These are phyloP conservation scores for Eulacestoma nigropectus DNA, from an alignment of 2,113 vertebrate genomes.

Conservation along the genomic window DNA sequence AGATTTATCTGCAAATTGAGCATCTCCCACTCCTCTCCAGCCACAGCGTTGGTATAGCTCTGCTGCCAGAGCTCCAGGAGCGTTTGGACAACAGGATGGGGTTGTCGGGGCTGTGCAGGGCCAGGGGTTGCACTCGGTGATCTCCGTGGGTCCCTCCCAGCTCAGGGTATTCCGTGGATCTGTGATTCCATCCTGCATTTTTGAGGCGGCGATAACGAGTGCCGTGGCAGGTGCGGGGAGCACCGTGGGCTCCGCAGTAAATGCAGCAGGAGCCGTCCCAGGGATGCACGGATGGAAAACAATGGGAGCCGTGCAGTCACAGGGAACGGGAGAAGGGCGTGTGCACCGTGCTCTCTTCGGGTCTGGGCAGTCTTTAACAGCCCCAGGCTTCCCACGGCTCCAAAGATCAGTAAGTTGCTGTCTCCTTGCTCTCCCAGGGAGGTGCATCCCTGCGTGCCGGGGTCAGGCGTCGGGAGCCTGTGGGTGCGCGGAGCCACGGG, in stretches of 20 bases:
- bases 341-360: rapidly evolving
- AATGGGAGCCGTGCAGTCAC: rapidly evolving
- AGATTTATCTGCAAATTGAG: neutral
- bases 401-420: neutral
- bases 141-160: neutral
- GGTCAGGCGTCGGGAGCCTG: neutral
- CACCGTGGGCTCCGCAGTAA: rapidly evolving
- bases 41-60: rapidly evolving
- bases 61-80: neutral
- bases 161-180: neutral
- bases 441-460: neutral
- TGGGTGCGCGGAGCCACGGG: neutral
- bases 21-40: neutral
- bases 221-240: neutral
- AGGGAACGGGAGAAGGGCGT: neutral
- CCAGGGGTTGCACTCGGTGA: neutral
- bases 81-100: neutral
- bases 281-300: rapidly evolving
- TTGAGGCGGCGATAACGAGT: rapidly evolving
- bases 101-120: neutral
- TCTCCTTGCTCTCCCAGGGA: neutral
- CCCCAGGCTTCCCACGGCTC: neutral
- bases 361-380: neutral
- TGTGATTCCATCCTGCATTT: rapidly evolving
- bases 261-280: rapidly evolving